A percentile compares a stretch with the other conserved stretches of the same genome.
Evolutionary conservation across 2,113 vertebrate genomes (phyloP).

Genomic region (Syngnathus floridae): DNA sequence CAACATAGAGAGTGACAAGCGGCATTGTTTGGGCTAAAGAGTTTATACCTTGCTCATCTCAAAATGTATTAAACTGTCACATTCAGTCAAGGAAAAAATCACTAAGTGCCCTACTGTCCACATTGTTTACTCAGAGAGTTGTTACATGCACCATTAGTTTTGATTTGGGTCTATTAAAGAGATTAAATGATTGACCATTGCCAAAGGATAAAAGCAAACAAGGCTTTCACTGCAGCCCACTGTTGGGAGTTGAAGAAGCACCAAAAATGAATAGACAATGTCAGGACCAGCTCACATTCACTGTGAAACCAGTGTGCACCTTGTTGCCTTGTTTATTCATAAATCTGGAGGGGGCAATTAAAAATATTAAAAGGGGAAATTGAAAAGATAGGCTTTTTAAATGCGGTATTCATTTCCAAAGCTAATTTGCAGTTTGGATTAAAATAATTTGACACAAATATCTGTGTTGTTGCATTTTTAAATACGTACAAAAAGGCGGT

Average conservation of each 20-base stretch:
- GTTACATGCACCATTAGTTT: conserved; percentile 61
- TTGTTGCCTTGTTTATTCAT: conserved; percentile 44
- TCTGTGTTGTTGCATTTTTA: background rate
- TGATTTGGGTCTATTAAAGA: conserved; percentile 57
- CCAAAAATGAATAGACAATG: conserved; percentile 28
- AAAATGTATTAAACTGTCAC: conserved; percentile 50
- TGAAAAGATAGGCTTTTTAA: conserved; percentile 4
- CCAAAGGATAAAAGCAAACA: conserved; percentile 38
- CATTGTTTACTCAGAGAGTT: conserved; percentile 56
- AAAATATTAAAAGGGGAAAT: conserved; percentile 35
- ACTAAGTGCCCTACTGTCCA: conserved; percentile 48
- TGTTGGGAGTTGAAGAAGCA: conserved; percentile 23
- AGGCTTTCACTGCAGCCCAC: conserved; percentile 7
- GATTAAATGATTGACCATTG: conserved; percentile 62
- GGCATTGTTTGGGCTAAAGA: conserved; percentile 40
- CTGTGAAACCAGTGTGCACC: conserved; percentile 20
- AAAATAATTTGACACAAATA: background rate
- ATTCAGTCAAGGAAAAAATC: conserved; percentile 39
- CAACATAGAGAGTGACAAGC: conserved; percentile 24
- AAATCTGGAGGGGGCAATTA: conserved; percentile 48
- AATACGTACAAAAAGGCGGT: background rate
- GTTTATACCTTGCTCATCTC: conserved; percentile 35
- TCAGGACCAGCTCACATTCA: conserved; percentile 32
- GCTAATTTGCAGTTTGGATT: background rate
- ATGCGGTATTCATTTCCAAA: conserved; percentile 21